Evolutionary conservation across 2,113 vertebrate genomes (phyloP), one percentile per base, ranked within the genome.

Genomic region (Thunnus thynnus): DNA sequence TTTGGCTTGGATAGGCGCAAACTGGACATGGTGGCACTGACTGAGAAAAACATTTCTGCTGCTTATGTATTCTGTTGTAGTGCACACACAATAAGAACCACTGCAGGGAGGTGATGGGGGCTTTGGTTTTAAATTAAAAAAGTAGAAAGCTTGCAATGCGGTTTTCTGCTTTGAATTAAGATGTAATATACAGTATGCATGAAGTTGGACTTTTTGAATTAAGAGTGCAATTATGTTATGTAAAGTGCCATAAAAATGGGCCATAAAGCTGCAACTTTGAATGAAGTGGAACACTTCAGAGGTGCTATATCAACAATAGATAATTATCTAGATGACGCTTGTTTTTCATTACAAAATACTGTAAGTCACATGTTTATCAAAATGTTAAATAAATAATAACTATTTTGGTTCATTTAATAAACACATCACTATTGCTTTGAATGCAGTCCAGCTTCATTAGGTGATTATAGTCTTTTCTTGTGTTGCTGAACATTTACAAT

Each of bases 51-150:
- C 11, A 25, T 4, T 9, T n/a, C 30, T 51, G 17, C 71, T 76
- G 64, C 80, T 89, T 88, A 54, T 84, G 73, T 46, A 90, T 90
- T 90, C 88, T 76, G 67, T 50, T 60, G 58, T 47, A 46, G 70
- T 16, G n/a, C 12, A 0, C 36, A 58, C 47, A 79, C 61, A 82
- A 69, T 55, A 60, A 22, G 20, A 85, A 22, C 22, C 61, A 65
- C 80, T 78, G 82, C 62, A 36, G 62, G 61, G 58, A 81, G 44
- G 63, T 46, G 78, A 85, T 36, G 62, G 41, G 41, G 44, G 58
- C 16, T 80, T 73, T 64, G 72, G 68, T 88, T 88, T 85, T 57
- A 61, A 79, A 79, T 86, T 69, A 65, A 85, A 80, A 80, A 82
- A 61, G 57, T 67, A 50, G 47, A 83, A 72, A 56, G 50, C 72